A percentile compares a stretch with the other conserved stretches of the same genome.
Conservation (phyloP, 2,797 vertebrate genomes). For the Cirrhinus molitorella region DNA sequence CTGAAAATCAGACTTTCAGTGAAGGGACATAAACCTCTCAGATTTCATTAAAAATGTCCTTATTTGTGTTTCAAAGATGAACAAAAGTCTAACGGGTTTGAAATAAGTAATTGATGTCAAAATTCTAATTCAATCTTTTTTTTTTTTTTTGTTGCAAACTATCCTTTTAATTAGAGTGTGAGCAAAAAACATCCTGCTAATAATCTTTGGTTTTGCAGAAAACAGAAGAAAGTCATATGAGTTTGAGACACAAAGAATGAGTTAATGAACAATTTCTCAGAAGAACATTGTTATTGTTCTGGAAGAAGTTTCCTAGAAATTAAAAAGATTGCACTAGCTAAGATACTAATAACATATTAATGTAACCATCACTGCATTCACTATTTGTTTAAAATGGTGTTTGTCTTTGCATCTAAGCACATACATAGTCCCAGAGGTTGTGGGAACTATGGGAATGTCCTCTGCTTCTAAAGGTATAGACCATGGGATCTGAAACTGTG, state of each 20-base stretch:
- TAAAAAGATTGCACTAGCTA: not conserved
- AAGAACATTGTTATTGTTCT: too few species aligned
- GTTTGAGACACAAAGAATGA: not conserved
- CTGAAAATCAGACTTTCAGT: too few species aligned
- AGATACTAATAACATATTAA: not conserved
- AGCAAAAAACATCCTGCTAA: not conserved
- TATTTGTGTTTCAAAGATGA: not conserved
- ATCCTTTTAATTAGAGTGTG: not conserved
- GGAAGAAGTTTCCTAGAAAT: not conserved
- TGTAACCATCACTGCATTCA: not conserved
- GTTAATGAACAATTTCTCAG: not conserved
- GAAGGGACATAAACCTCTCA: not conserved
- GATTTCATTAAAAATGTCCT: not conserved
- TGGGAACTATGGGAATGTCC: conserved; percentile 91
- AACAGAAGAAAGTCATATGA: not conserved
- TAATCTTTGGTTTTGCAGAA: not conserved
- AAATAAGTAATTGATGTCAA: not conserved
- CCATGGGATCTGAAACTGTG: conserved; percentile 90
- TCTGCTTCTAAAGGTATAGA: conserved; percentile 90
- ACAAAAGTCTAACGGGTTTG: not conserved
- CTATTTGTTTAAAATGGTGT: too few species aligned
- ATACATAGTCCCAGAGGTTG: conserved; percentile 91
- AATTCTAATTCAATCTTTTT: not conserved
- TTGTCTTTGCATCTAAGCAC: conserved; percentile 42
- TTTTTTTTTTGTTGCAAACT: not conserved